Base-by-base conservation (phyloP, 1,140 invertebrate species). In the Contarinia nasturtii region DNA sequence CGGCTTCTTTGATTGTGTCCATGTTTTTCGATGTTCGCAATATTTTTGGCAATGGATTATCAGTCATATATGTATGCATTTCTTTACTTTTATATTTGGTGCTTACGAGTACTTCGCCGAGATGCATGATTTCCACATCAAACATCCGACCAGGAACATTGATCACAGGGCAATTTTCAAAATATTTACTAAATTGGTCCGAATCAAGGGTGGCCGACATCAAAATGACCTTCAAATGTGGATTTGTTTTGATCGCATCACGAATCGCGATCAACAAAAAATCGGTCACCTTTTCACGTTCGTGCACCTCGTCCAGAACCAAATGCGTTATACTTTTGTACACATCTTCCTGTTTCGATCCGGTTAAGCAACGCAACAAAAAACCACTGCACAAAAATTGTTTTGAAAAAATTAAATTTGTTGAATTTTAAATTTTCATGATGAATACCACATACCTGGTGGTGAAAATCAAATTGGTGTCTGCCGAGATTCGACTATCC, bases 141-240 rank as follows among this genome's bases (percentile, higher is more conserved):
- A 73, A 83, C n/a, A 76, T 61, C 38, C 78, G 74, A 0, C 89
- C 89, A 45, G 86, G 81, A 44, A 95, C 81, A 37, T 71, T 72
- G n/a, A 92, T 66, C 10, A 90, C 72, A 0, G 77, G 75, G 52
- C 80, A 79, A 45, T 77, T 73, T 53, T 79, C 77, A 65, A 97
- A 97, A 53, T 77, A 77, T n/a, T 51, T 76, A 21, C 77, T 70
- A 63, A 95, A 89, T 33, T 86, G 74, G 19, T 77, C 67, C 7
- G 77, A 75, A 53, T 93, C 82, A 54, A 92, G 74, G 2, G 89
- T 87, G 7, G 93, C 92, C n/a, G 90, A 95, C 91, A 97, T 97
- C 1, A 97, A 69, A 43, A 98, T 73, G 0, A 98, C 52, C 51
- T 82, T 82, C 0, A 96, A 64, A 48, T 82, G 70, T 48, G 75